Conservation (phyloP, 2,888 invertebrate species). For the Griposia aprilina region DNA sequence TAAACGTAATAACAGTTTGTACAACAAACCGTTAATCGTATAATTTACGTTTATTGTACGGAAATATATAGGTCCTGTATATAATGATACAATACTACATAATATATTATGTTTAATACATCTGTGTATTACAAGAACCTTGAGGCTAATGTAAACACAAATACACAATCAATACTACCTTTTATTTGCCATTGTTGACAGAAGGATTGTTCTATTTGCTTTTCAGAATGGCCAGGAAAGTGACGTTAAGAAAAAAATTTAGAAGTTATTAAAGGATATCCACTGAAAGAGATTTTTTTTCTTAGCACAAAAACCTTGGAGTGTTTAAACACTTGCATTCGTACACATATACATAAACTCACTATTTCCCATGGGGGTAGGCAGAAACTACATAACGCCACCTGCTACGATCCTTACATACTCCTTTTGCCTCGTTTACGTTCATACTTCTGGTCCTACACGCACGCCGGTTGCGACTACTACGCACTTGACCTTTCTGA, state of each 20-base stretch:
- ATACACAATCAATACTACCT: not conserved
- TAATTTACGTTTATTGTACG: slow-evolving; percentile 20
- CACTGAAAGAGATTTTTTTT: not conserved
- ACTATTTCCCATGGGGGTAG: too few species aligned
- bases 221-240: not conserved
- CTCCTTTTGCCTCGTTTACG: too few species aligned
- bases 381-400: too few species aligned
- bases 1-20: not conserved
- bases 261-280: not conserved
- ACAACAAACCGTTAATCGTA: slow-evolving; percentile 24
- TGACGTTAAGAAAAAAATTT: not conserved
- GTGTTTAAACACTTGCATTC: too few species aligned
- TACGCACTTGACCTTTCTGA: too few species aligned
- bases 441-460: too few species aligned
- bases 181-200: not conserved
- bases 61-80: slow-evolving; percentile 10
- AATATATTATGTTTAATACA: slow-evolving; percentile 17
- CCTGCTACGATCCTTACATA: too few species aligned
- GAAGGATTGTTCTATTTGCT: not conserved
- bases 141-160: slow-evolving; percentile 30
- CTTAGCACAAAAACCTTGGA: too few species aligned
- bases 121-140: slow-evolving; percentile 9
- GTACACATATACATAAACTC: too few species aligned
- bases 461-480: too few species aligned
- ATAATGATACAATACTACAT: slow-evolving; percentile 28